phyloP scores from a whole-genome alignment of 2,113 vertebrate species.

The Lipotes vexillifer region DNA sequence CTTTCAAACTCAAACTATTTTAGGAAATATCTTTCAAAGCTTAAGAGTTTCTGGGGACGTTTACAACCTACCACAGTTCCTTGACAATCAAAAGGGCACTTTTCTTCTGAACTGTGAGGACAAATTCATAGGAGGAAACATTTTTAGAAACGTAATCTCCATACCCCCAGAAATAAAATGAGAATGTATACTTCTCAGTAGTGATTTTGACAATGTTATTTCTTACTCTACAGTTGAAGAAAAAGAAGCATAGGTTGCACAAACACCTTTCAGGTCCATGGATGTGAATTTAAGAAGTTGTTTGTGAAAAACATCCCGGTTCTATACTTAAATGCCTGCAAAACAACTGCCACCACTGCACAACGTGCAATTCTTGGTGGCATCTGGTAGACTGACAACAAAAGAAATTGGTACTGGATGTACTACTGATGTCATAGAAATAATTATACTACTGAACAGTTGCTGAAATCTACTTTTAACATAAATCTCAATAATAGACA shows the following conservation, averaged over 20 bases:
- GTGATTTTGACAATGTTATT: not conserved
- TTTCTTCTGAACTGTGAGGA: not conserved
- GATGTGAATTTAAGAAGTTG: not conserved
- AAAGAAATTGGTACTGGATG: conserved; percentile 33
- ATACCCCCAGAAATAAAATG: not conserved
- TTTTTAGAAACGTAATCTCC: conserved; percentile 23
- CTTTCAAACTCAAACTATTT: not conserved
- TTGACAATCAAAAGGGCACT: not conserved
- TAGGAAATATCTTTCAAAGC: not conserved
- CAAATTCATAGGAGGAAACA: not conserved
- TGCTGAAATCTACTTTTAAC: conserved; percentile 58
- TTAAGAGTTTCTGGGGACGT: not conserved
- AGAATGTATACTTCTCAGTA: not conserved
- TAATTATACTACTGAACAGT: conserved; percentile 43
- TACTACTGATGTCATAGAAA: conserved; percentile 36
- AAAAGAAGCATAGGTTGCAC: not conserved
- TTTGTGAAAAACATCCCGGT: not conserved
- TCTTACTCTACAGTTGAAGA: not conserved
- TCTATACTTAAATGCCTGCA: conserved; percentile 13
- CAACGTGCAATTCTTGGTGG: not conserved
- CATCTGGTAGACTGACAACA: conserved; percentile 52
- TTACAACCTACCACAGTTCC: not conserved
- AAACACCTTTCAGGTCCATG: not conserved
- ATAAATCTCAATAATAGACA: conserved; percentile 42
- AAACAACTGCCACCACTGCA: not conserved